Conservation (phyloP, 2,797 vertebrate genomes). For the Pseudocheirus occidentalis region DNA sequence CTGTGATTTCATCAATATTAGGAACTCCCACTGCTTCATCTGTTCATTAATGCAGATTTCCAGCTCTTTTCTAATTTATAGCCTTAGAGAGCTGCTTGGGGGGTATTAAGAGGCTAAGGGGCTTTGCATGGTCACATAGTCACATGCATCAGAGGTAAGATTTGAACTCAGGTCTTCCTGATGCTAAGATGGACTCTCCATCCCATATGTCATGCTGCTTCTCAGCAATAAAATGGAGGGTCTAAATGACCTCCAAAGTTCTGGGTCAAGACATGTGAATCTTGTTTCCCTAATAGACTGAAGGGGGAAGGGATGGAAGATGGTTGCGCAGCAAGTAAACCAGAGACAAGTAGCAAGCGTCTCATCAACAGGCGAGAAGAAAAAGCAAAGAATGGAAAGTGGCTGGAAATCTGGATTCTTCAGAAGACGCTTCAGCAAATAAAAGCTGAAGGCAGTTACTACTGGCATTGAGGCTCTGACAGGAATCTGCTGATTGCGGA, state of each 20-base stretch:
- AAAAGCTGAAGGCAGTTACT: not conserved
- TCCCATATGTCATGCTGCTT: not conserved
- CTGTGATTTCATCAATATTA: not conserved
- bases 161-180: not conserved
- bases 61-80: not conserved
- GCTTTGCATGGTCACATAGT: not conserved
- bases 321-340: not conserved
- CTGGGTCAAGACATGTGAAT: not conserved
- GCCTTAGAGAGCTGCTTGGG: not conserved
- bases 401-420: not conserved
- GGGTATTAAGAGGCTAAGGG: not conserved
- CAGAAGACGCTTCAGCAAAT: not conserved
- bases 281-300: not conserved
- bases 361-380: not conserved
- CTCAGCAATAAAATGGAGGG: too few species aligned
- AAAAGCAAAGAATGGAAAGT: not conserved
- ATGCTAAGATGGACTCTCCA: not conserved
- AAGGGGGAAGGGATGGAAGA: not conserved
- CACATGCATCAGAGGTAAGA: not conserved
- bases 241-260: too few species aligned
- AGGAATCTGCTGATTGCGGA: not conserved
- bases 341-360: not conserved
- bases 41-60: not conserved
- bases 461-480: not conserved
- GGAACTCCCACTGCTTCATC: not conserved